Conservation (phyloP, 2,888 invertebrate genomes). For the Xestia xanthographa region DNA sequence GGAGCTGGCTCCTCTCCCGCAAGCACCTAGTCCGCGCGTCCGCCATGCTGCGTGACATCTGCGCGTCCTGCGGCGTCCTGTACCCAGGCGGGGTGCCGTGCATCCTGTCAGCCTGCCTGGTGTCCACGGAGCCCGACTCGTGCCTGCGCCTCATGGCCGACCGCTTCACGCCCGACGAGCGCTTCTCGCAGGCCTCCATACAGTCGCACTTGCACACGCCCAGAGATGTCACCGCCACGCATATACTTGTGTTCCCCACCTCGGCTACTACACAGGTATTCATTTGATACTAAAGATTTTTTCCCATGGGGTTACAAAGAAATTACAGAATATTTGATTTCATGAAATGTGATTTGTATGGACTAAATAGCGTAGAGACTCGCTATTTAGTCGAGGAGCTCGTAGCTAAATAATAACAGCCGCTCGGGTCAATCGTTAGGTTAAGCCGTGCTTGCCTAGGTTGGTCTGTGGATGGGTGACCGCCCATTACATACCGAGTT, state of each 20-base stretch:
- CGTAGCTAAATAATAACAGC: too few relatives aligned
- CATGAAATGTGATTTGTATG: not conserved
- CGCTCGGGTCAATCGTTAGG: too few relatives aligned
- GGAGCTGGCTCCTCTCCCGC: conserved; percentile 98
- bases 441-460: too few relatives aligned
- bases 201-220: conserved; percentile 98
- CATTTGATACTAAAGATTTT: not conserved
- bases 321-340: not conserved
- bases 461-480: too few relatives aligned
- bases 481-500: too few relatives aligned
- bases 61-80: conserved; percentile 96
- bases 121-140: conserved; percentile 97
- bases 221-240: conserved; percentile 98
- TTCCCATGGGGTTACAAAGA: not conserved
- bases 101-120: conserved; percentile 99
- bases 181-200: conserved; percentile 96
- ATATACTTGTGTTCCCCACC: conserved; percentile 99
- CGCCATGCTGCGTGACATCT: conserved; percentile 96
- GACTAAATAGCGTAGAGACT: too few relatives aligned
- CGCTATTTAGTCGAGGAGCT: too few relatives aligned
- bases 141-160: conserved; percentile 97
- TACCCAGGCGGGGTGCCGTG: conserved; percentile 96
- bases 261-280: conserved; percentile 96
- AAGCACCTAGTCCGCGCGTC: conserved; percentile 97
- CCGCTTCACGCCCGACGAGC: conserved; percentile 98